Evolutionary conservation across 2,797 vertebrate species (phyloP).

Genomic region (Sebastes goodei): DNA sequence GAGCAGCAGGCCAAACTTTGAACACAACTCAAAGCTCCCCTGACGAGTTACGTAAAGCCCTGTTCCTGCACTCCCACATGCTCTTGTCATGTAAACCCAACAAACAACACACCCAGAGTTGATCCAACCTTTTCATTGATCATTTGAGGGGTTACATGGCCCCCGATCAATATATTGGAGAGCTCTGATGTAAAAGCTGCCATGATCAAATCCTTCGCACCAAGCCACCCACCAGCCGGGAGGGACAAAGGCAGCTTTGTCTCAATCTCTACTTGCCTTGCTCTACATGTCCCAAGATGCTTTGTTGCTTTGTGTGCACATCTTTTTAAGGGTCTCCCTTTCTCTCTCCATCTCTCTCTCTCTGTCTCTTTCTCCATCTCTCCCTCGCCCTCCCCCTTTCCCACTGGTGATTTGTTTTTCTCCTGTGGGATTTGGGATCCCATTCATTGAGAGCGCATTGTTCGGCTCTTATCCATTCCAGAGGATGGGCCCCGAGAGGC

Average conservation of each 20-base stretch:
- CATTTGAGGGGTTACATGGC: conserved; percentile 68
- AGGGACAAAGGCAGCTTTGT: conserved; percentile 78
- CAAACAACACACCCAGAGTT: conserved; percentile 45
- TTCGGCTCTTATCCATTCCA: conserved; percentile 78
- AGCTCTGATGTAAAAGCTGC: conserved; percentile 59
- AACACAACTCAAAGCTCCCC: conserved; percentile 40
- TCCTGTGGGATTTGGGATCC: conserved; percentile 79
- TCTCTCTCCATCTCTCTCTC: conserved; percentile 55
- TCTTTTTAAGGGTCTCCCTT: conserved; percentile 74
- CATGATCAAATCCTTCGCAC: conserved; percentile 66
- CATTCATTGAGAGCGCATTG: conserved; percentile 77
- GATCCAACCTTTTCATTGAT: conserved; percentile 58
- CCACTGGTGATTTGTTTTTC: conserved; percentile 79
- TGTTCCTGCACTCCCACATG: conserved; percentile 59
- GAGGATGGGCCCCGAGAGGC: conserved; percentile 75
- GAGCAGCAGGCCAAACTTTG: conserved; percentile 48
- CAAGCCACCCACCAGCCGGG: conserved; percentile 75
- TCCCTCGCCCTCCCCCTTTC: conserved; percentile 61
- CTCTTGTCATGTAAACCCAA: conserved; percentile 44
- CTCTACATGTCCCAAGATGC: conserved; percentile 79
- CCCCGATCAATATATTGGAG: conserved; percentile 76
- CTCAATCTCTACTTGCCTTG: conserved; percentile 76
- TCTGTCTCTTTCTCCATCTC: conserved; percentile 42
- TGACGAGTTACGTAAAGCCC: conserved; percentile 51
- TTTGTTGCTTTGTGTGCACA: conserved; percentile 79